Evolutionary conservation across 1,140 invertebrate species (phyloP).

Genomic region (Plodia interpunctella): DNA sequence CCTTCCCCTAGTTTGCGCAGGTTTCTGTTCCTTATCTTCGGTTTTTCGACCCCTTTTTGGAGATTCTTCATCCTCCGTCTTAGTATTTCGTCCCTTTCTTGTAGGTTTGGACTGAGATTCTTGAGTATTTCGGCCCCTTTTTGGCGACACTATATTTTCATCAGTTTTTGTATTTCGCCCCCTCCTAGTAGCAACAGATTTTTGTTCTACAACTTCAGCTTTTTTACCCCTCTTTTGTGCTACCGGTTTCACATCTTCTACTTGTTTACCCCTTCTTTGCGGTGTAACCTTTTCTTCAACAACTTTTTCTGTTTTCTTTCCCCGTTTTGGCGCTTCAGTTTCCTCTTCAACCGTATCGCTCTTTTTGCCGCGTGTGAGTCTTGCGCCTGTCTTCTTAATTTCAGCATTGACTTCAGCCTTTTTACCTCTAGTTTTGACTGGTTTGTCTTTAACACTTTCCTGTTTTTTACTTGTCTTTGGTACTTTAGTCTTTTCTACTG

Average conservation of each 20-base stretch:
- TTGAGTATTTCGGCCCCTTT: neutral
- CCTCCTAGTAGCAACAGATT: neutral
- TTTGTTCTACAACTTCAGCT: slow-evolving; percentile 11
- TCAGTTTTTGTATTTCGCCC: neutral
- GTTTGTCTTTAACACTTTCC: neutral
- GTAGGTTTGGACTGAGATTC: neutral
- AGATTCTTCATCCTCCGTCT: neutral
- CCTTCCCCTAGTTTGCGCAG: slow-evolving; percentile 9
- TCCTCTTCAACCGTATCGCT: neutral
- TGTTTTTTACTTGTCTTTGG: slow-evolving; percentile 8
- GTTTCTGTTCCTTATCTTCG: slow-evolving; percentile 3
- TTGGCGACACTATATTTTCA: slow-evolving; percentile 2
- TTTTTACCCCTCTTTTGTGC: slow-evolving; percentile 19
- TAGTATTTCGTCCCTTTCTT: neutral
- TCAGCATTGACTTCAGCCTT: slow-evolving; percentile 1
- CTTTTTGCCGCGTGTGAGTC: neutral
- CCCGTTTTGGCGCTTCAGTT: neutral
- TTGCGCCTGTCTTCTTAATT: neutral
- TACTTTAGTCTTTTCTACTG: slow-evolving; percentile 10
- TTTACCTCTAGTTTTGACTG: neutral
- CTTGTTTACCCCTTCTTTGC: neutral
- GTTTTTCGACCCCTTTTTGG: slow-evolving; percentile 5
- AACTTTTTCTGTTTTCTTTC: too few relatives aligned
- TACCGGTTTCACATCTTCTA: slow-evolving; percentile 9
- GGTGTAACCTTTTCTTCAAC: neutral